Conservation (phyloP, 2,113 vertebrate species). For the Melozone crissalis region DNA sequence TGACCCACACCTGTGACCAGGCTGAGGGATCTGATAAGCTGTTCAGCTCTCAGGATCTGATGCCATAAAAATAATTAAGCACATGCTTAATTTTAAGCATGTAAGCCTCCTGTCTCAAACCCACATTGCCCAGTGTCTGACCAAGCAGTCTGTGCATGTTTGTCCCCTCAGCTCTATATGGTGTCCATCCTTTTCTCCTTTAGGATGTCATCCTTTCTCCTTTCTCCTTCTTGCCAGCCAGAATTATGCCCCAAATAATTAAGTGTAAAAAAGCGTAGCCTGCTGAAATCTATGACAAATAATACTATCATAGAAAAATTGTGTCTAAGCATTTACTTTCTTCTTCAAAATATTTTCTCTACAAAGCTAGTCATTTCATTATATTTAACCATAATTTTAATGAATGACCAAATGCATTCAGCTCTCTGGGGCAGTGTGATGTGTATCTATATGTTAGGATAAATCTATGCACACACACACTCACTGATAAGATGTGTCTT, state of each 20-base stretch:
- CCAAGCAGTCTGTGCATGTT: neutral
- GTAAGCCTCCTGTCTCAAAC: neutral
- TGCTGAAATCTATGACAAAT: neutral
- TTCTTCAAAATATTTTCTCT: neutral
- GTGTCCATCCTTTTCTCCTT: neutral
- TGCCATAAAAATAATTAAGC: neutral
- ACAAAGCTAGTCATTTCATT: neutral
- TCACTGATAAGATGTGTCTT: conserved; percentile 33
- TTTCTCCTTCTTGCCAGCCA: neutral
- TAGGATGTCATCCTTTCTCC: too few species aligned
- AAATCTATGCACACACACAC: neutral
- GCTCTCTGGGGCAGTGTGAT: neutral
- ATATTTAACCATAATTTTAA: conserved; percentile 23
- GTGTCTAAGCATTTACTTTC: neutral
- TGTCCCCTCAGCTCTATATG: neutral
- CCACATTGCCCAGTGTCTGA: neutral
- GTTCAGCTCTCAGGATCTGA: neutral
- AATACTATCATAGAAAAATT: neutral
- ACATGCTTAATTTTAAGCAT: neutral
- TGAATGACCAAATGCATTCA: conserved; percentile 18
- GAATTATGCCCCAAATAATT: neutral
- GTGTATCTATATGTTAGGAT: neutral
- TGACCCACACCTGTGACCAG: neutral
- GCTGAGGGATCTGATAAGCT: neutral
- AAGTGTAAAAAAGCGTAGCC: neutral